A percentile compares a stretch with the other conserved stretches of the same genome.
phyloP scores from a whole-genome alignment of 2,113 vertebrate species.

The Falco punctatus region DNA sequence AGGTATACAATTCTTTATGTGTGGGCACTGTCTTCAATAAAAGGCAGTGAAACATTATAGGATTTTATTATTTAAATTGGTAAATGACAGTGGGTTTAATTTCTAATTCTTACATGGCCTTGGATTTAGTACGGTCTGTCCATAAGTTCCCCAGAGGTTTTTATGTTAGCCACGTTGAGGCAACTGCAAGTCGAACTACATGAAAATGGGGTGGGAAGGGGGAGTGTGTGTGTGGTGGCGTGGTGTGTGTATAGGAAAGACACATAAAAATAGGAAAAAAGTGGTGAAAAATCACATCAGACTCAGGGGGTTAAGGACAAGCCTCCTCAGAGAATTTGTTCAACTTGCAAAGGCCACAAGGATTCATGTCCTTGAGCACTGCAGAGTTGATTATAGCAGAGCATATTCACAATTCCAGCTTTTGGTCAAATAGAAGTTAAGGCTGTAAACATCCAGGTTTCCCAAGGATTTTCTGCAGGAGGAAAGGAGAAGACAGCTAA shows the following conservation, averaged over 20 bases:
- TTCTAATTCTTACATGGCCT: neutral
- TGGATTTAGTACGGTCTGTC: neutral
- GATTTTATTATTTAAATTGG: neutral
- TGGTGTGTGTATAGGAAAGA: neutral
- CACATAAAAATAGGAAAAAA: neutral
- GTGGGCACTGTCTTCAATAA: neutral
- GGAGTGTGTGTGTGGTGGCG: too few relatives aligned
- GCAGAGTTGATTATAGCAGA: neutral
- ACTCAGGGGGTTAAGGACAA: neutral
- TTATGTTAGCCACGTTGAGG: neutral
- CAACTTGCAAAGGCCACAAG: neutral
- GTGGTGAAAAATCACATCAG: neutral
- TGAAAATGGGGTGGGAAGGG: rapidly evolving
- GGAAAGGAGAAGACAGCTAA: neutral
- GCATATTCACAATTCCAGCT: neutral
- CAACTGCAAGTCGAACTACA: neutral
- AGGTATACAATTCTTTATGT: neutral
- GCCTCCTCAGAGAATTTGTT: neutral
- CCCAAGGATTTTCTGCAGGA: neutral
- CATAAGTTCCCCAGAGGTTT: neutral
- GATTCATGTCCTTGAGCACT: neutral
- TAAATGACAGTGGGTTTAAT: neutral
- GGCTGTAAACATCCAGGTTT: neutral
- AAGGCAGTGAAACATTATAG: neutral
- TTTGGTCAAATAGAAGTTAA: neutral